A percentile compares a stretch with the other conserved stretches of the same genome.
phyloP scores from a whole-genome alignment of 2,113 vertebrate species.

The Junco hyemalis region DNA sequence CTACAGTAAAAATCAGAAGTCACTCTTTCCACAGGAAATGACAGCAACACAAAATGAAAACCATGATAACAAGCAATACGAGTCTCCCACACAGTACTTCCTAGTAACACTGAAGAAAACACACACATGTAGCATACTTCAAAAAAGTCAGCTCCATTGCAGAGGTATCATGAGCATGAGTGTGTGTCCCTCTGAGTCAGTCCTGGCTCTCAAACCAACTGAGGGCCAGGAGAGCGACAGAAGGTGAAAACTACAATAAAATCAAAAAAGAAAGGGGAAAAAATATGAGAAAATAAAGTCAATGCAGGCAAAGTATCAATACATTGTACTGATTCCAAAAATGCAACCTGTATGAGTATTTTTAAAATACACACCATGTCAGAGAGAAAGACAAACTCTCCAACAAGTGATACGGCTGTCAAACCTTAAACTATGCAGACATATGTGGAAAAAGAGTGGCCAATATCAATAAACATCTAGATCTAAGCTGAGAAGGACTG shows the following conservation, averaged over 20 bases:
- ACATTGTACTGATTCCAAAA: not conserved
- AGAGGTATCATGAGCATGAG: not conserved
- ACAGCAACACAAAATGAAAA: conserved; percentile 31
- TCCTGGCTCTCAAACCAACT: not conserved
- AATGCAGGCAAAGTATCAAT: accelerated
- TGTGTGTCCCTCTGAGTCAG: not conserved
- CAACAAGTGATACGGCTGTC: not conserved
- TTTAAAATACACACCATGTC: not conserved
- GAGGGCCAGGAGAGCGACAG: not conserved
- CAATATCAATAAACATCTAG: not conserved
- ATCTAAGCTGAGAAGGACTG: not conserved
- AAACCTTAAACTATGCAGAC: not conserved
- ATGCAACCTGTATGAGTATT: accelerated
- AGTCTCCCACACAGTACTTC: conserved; percentile 28
- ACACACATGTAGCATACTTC: not conserved
- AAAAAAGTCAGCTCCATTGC: not conserved
- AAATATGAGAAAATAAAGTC: not conserved
- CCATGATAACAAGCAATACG: not conserved
- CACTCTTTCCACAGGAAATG: conserved; percentile 68
- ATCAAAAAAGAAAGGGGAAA: not conserved
- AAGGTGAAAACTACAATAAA: not conserved
- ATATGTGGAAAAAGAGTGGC: not conserved
- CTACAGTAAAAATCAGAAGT: conserved; percentile 9
- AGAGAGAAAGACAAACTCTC: not conserved
- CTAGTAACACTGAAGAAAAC: conserved; percentile 14